Conservation (phyloP, 2,797 vertebrate species). For the Neopelma chrysocephalum region DNA sequence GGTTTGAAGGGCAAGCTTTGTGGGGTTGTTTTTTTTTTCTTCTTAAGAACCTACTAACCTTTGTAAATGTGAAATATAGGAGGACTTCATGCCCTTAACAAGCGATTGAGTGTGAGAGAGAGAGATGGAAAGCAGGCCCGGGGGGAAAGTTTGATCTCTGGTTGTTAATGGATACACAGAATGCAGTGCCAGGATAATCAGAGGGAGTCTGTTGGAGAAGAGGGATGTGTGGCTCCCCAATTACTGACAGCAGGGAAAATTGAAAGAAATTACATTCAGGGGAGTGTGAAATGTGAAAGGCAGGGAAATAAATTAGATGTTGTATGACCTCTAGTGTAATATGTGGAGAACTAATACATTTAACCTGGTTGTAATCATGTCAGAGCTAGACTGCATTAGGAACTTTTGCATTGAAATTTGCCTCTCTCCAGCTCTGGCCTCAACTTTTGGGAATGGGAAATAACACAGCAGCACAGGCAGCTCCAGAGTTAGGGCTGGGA, state of each 20-base stretch:
- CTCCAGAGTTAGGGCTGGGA: background rate
- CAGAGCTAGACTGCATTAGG: constrained; percentile 23
- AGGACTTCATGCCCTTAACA: constrained; percentile 35
- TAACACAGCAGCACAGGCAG: background rate
- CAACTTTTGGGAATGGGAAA: background rate
- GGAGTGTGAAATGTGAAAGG: constrained; percentile 61
- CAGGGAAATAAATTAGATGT: constrained; percentile 55
- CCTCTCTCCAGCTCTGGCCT: background rate
- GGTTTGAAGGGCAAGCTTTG: background rate
- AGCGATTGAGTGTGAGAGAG: background rate
- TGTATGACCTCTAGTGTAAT: constrained; percentile 54
- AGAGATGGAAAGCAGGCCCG: constrained; percentile 5
- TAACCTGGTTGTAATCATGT: constrained; percentile 48
- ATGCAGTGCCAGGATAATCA: background rate
- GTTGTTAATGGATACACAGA: constrained; percentile 11
- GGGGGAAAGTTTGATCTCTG: constrained; percentile 6
- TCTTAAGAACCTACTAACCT: background rate
- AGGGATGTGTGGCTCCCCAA: constrained; percentile 33
- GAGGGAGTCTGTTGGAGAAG: background rate
- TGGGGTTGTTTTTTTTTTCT: background rate
- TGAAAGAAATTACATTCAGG: constrained; percentile 54
- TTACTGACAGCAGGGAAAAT: constrained; percentile 54
- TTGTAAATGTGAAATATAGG: background rate
- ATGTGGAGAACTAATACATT: constrained; percentile 49
- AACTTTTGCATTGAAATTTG: constrained; percentile 43